Evolutionary conservation across 2,888 invertebrate species (phyloP).

Genomic region (Tipula lateralis): DNA sequence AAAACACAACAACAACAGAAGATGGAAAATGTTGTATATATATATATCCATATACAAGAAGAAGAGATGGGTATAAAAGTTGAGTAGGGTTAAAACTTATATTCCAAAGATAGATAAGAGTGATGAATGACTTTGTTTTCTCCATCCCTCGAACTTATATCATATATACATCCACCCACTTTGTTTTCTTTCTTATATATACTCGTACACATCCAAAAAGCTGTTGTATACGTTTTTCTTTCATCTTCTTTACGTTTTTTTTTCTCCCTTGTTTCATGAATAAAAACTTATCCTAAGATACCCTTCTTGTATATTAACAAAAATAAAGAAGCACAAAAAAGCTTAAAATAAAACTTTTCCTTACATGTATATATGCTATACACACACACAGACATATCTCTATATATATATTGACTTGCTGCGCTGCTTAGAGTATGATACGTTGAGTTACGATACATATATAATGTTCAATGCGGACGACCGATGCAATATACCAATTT

Average conservation of each 20-base stretch:
- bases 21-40: background rate
- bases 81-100: conserved; percentile 24
- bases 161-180: conserved; percentile 12
- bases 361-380: background rate
- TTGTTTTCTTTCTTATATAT: background rate
- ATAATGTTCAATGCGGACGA: background rate
- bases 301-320: background rate
- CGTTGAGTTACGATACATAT: background rate
- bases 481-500: background rate
- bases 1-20: background rate
- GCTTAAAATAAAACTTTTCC: background rate
- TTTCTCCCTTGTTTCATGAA: background rate
- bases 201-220: background rate
- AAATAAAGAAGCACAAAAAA: conserved; percentile 24
- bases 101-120: conserved; percentile 24
- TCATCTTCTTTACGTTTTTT: conserved; percentile 15
- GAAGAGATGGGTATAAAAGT: conserved; percentile 15
- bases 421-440: background rate
- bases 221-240: background rate
- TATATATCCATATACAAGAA: background rate
- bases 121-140: conserved; percentile 24
- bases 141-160: background rate
- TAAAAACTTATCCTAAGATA: conserved; percentile 5
- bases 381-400: background rate
- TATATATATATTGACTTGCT: background rate